Conservation (phyloP, 2,797 vertebrate genomes). For the Scarus forsteni region DNA sequence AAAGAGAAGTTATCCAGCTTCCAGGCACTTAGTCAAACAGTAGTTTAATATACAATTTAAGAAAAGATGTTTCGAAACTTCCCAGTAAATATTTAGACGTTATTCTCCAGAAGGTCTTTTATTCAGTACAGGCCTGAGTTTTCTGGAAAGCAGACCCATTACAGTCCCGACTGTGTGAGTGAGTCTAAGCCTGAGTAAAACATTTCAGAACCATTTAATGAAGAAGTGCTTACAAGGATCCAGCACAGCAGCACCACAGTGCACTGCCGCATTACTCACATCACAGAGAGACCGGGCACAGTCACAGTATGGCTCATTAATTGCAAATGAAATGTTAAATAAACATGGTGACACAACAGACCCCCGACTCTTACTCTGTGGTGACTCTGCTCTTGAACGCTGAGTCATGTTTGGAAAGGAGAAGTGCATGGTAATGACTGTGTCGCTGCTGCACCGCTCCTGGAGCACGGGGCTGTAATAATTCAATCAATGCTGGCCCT, state of each 20-base stretch:
- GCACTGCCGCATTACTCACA: constrained; percentile 7
- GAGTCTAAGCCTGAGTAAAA: constrained; percentile 28
- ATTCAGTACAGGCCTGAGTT: constrained; percentile 20
- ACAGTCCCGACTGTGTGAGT: constrained; percentile 11
- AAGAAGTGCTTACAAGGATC: constrained; percentile 25
- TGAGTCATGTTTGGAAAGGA: constrained; percentile 51
- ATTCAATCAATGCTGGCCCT: constrained; percentile 59
- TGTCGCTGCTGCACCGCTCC: constrained; percentile 35
- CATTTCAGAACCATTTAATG: constrained; percentile 47
- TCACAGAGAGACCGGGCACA: constrained; percentile 26
- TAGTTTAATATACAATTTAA: too few relatives aligned
- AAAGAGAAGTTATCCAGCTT: neutral
- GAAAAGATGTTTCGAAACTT: too few relatives aligned
- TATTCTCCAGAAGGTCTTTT: constrained; percentile 36
- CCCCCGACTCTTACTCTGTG: constrained; percentile 25
- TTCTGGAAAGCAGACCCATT: constrained; percentile 20
- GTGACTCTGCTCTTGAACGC: constrained; percentile 31
- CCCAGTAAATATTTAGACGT: constrained; percentile 19
- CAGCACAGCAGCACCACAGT: constrained; percentile 2
- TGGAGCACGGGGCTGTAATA: constrained; percentile 39
- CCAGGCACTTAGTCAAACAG: neutral
- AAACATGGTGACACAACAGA: constrained; percentile 39
- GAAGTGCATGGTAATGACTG: constrained; percentile 51
- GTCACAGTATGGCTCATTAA: constrained; percentile 40
- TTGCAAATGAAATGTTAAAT: constrained; percentile 59